These are phyloP conservation scores for Scaptomyza hsui DNA, from an alignment of 1,140 invertebrate genomes.

Conservation along the genomic window DNA sequence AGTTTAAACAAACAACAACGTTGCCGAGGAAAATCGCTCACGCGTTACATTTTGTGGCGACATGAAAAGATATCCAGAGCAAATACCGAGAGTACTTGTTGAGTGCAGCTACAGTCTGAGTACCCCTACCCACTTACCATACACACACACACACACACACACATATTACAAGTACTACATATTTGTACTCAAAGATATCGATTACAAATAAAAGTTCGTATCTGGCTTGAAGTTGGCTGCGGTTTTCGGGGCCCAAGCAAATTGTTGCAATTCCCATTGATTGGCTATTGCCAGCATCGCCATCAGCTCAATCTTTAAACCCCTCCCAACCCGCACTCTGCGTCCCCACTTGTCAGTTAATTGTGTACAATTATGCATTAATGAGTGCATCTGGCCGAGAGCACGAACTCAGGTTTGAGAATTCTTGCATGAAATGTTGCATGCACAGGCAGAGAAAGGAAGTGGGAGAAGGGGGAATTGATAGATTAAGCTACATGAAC, in stretches of 20 bases:
- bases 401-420: slow-evolving; percentile 77
- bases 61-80: slow-evolving; percentile 55
- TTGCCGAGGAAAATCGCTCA: slow-evolving; percentile 63
- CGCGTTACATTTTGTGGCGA: slow-evolving; percentile 52
- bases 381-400: slow-evolving; percentile 78
- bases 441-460: slow-evolving; percentile 34
- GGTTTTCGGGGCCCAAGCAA: slow-evolving; percentile 17
- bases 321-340: neutral
- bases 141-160: slow-evolving; percentile 11
- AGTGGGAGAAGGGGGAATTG: slow-evolving; percentile 1
- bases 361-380: slow-evolving; percentile 81
- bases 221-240: slow-evolving; percentile 26
- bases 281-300: slow-evolving; percentile 70
- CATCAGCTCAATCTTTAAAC: slow-evolving; percentile 41
- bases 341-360: slow-evolving; percentile 54
- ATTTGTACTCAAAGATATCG: slow-evolving; percentile 37
- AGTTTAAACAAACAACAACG: slow-evolving; percentile 70
- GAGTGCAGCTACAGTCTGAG: slow-evolving; percentile 11
- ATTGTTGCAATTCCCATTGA: slow-evolving; percentile 64
- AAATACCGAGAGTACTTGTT: slow-evolving; percentile 40
- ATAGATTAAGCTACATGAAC: slow-evolving; percentile 45
- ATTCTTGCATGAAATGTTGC: slow-evolving; percentile 79
- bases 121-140: slow-evolving; percentile 33
- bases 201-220: slow-evolving; percentile 45
- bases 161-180: slow-evolving; percentile 10